Conservation (phyloP, 2,113 vertebrate genomes). For the Bujurquina vittata region DNA sequence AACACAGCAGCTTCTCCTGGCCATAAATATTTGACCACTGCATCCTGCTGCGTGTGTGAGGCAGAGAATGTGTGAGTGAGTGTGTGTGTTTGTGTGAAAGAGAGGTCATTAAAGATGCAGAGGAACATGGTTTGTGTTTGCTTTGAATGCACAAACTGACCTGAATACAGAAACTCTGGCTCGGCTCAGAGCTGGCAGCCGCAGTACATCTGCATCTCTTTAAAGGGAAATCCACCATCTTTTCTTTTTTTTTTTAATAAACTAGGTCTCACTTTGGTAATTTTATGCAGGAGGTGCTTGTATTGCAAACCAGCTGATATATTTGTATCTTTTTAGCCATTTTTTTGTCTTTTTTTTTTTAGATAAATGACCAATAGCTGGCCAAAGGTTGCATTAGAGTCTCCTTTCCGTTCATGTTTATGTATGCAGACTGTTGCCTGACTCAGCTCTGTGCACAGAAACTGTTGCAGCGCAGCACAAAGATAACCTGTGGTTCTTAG, state of each 20-base stretch:
- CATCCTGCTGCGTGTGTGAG: conserved; percentile 17
- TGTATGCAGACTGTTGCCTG: background rate
- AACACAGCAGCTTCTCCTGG: conserved; percentile 51
- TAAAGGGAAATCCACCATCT: background rate
- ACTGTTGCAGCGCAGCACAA: background rate
- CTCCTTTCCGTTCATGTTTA: background rate
- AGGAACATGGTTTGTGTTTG: conserved; percentile 66
- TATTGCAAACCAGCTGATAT: background rate
- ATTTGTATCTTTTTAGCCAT: background rate
- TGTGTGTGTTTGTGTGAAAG: background rate
- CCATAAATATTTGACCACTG: conserved; percentile 70
- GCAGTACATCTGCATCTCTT: conserved; percentile 55
- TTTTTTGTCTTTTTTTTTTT: background rate
- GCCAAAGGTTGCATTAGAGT: background rate
- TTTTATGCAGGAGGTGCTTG: background rate
- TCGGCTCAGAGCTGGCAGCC: conserved; percentile 28
- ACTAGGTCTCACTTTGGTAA: conserved; percentile 2
- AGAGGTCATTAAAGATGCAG: conserved; percentile 67
- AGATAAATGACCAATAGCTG: background rate
- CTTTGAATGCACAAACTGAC: conserved; percentile 68
- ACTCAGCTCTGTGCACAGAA: background rate
- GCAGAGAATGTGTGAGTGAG: background rate
- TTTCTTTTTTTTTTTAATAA: background rate
- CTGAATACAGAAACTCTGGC: conserved; percentile 59
- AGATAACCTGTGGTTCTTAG: background rate